Base-by-base conservation (phyloP, 2,888 invertebrate species). In the Oegoconia quadripuncta region DNA sequence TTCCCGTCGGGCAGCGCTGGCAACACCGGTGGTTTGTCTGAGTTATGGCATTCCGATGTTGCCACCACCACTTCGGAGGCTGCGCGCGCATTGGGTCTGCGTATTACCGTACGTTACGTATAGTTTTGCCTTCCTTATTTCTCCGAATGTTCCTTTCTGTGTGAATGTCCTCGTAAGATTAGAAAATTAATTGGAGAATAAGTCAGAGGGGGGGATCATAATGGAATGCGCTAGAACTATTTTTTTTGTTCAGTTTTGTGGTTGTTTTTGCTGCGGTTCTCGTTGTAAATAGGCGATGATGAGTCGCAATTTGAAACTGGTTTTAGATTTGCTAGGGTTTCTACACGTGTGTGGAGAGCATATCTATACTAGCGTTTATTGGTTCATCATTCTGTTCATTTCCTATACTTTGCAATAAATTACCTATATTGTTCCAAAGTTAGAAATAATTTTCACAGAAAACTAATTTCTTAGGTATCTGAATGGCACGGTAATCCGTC, bases 41-140 rank as follows among this genome's bases (percentile, higher is more conserved):
- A 84, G 77, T 82, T 86, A 84, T 83, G 74, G 83, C 83, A 86
- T 86, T 86, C 86, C 86, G 55, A 82, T 76, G 77, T 75, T 74
- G 67, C 81, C 82, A 75, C 81, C 78, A 66, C 78, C 67, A 75
- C 69, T 64, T 53, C 59, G 81, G 84, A 83, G 81, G 84, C 84
- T 83, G 83, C 52, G 73, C 57, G 53, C 25, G n/a, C 22, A 4
- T 9, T 22, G 22, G 22, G n/a, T n/a, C n/a, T n/a, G n/a, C 61
- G 65, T 68, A 67, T 66, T 65, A 63, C 59, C 61, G 65, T 66
- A 66, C 66, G 61, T 64, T 72, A 74, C 74, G 73, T 72, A 69
- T 70, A 72, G 70, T 74, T 74, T 74, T 68, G 71, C 71, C 59
- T 70, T 60, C 56, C 59, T 64, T 62, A 61, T 63, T 61, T 65